Evolutionary conservation across 1,140 invertebrate species (phyloP).

Genomic region (Andrena cerasifolii): DNA sequence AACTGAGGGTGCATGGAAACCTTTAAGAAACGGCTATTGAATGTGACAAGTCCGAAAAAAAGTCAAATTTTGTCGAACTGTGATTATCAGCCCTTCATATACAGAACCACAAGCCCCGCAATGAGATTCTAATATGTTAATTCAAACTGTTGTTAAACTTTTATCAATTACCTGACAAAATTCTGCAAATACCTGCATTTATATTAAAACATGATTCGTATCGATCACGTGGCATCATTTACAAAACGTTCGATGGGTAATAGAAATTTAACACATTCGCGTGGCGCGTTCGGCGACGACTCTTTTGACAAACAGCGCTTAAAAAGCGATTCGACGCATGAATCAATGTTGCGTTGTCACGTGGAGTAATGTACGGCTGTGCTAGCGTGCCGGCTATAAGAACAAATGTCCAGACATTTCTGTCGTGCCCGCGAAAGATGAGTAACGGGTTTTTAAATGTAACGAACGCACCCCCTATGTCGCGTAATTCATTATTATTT

Average conservation of each 20-base stretch:
- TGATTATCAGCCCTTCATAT: no score
- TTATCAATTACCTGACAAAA: no score
- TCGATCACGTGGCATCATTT: background rate
- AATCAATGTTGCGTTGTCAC: constrained; percentile 11
- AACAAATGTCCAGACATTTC: constrained; percentile 26
- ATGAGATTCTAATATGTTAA: no score
- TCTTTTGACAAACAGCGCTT: background rate
- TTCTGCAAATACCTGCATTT: no score
- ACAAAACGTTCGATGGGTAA: background rate
- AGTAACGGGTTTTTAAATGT: constrained; percentile 35
- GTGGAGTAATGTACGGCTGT: background rate
- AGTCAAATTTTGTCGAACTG: no score
- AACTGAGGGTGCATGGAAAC: no score
- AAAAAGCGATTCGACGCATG: background rate
- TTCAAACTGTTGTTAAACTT: no score
- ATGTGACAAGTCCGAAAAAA: no score
- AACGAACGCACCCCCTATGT: background rate
- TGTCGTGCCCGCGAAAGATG: constrained; percentile 18
- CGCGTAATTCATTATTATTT: constrained; percentile 38
- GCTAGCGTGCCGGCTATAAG: constrained; percentile 2
- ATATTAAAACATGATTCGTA: no score
- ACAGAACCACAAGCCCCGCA: no score
- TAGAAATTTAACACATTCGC: constrained; percentile 2
- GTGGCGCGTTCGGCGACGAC: background rate
- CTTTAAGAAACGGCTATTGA: no score